Percentiles rank a stretch among this genome's conserved stretches.
Evolutionary conservation across 2,888 invertebrate species (phyloP).

Genomic region (Strigamia transsilvanica): DNA sequence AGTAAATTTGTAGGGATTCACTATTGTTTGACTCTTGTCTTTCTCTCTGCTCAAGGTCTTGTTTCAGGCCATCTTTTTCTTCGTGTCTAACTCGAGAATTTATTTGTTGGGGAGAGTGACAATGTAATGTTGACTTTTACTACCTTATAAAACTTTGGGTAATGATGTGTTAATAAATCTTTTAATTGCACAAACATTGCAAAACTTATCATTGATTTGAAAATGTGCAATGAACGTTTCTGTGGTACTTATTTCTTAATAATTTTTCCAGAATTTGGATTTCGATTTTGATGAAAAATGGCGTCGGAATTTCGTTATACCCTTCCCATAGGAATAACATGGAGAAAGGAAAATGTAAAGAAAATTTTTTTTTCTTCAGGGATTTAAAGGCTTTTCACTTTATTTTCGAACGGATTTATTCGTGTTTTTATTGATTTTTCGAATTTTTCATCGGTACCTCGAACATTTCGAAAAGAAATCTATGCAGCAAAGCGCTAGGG

Average conservation of each 20-base stretch:
- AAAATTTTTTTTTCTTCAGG: too few relatives aligned
- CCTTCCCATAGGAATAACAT: too few relatives aligned
- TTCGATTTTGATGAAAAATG: not conserved
- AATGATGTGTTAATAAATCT: constrained; percentile 37
- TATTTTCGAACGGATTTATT: not conserved
- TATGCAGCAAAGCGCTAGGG: too few relatives aligned
- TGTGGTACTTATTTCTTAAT: not conserved
- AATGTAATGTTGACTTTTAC: constrained; percentile 23
- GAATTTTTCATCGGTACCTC: too few relatives aligned
- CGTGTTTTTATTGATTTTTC: too few relatives aligned
- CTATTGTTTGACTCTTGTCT: constrained; percentile 2
- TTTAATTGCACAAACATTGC: constrained; percentile 19
- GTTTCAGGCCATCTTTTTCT: constrained; percentile 3
- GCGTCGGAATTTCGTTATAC: not conserved
- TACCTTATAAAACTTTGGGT: not conserved
- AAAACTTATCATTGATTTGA: not conserved
- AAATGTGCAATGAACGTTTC: not conserved
- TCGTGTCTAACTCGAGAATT: constrained; percentile 10
- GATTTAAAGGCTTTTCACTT: not conserved
- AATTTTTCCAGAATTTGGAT: not conserved
- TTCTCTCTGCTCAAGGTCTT: constrained; percentile 17
- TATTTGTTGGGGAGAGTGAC: not conserved
- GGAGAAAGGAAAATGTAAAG: too few relatives aligned
- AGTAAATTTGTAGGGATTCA: constrained; percentile 43
- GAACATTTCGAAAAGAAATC: too few relatives aligned